Conservation (phyloP, 2,797 vertebrate species). For the Phoebastria nigripes region DNA sequence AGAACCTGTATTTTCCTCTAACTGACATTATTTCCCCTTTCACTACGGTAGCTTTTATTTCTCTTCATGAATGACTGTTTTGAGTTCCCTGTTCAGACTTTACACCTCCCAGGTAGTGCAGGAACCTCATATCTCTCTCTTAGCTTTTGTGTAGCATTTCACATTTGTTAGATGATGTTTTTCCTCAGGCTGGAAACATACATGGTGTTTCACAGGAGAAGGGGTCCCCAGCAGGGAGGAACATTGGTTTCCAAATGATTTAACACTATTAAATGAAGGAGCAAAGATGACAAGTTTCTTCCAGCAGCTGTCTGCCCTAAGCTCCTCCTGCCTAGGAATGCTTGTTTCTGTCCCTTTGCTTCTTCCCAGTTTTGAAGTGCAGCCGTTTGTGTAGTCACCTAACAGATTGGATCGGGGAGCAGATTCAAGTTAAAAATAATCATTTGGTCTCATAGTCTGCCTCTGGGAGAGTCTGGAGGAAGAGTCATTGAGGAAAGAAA, state of each 20-base stretch:
- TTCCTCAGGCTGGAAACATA: neutral
- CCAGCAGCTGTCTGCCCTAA: neutral
- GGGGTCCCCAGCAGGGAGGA: neutral
- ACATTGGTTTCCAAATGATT: neutral
- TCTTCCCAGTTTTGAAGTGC: neutral
- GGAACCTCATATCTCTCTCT: neutral
- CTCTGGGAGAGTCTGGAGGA: neutral
- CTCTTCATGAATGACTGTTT: neutral
- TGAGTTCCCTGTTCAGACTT: neutral
- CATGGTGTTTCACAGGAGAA: neutral
- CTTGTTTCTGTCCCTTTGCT: neutral
- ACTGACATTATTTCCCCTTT: neutral
- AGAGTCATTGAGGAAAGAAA: neutral
- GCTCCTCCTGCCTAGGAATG: neutral
- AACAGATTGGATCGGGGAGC: neutral
- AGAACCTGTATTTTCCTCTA: neutral
- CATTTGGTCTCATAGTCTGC: neutral
- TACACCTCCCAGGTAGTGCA: neutral
- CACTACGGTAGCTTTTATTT: neutral
- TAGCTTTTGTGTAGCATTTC: neutral
- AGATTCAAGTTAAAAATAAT: neutral
- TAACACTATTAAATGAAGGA: neutral
- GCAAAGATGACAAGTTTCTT: neutral
- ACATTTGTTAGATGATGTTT: neutral
- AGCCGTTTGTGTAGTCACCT: neutral